These are phyloP conservation scores for Gymnocephalus cernua DNA, from an alignment of 2,113 vertebrate species.

Conservation along the genomic window DNA sequence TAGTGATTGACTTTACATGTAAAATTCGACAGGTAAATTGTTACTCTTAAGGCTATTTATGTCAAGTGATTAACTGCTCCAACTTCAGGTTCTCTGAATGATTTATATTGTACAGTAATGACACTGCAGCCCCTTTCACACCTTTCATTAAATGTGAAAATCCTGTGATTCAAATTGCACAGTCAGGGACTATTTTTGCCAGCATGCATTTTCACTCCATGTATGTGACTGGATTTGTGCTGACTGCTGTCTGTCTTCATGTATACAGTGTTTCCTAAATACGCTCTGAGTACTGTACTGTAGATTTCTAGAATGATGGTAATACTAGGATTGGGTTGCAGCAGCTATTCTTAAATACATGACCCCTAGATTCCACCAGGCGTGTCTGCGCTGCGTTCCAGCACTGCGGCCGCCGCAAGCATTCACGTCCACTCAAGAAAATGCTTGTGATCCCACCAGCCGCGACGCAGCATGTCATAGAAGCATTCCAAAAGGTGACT, in stretches of 20 bases:
- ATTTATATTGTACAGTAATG: slow-evolving; percentile 52
- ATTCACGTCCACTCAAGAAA: too few species aligned
- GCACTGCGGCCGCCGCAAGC: too few species aligned
- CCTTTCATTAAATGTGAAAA: slow-evolving; percentile 39
- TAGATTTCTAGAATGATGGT: not conserved
- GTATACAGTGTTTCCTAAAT: not conserved
- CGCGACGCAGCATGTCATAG: too few species aligned
- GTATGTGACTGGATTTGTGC: slow-evolving; percentile 17
- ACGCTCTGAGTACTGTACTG: not conserved
- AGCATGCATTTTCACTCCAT: slow-evolving; percentile 22
- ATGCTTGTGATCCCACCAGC: too few species aligned
- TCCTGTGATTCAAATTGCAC: slow-evolving; percentile 56
- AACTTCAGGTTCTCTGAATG: slow-evolving; percentile 46
- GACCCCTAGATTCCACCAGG: too few species aligned
- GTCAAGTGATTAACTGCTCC: slow-evolving; percentile 73
- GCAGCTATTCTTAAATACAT: not conserved
- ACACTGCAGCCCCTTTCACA: slow-evolving; percentile 9
- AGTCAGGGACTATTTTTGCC: slow-evolving; percentile 50
- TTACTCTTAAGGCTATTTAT: slow-evolving; percentile 67
- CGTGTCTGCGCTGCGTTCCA: too few species aligned
- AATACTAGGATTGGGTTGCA: not conserved
- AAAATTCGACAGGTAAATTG: slow-evolving; percentile 66
- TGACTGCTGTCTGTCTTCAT: slow-evolving; percentile 29
- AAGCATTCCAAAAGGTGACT: too few species aligned
- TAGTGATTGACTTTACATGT: slow-evolving; percentile 71